Evolutionary conservation across 2,888 invertebrate genomes (phyloP).

Genomic region (Volucella inflata): DNA sequence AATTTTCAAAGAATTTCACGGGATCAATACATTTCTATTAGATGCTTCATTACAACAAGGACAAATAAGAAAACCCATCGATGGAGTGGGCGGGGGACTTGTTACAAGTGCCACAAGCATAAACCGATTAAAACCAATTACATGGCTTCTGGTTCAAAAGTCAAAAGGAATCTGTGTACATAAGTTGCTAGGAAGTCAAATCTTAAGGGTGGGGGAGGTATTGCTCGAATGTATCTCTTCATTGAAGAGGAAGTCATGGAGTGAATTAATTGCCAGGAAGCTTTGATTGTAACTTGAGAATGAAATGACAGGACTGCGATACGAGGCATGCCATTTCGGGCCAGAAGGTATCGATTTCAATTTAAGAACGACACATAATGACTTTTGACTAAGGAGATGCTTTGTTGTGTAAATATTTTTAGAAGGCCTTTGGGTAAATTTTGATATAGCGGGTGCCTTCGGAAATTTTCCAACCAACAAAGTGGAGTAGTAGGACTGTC

Average conservation of each 20-base stretch:
- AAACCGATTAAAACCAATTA: constrained; percentile 48
- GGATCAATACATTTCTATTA: neutral
- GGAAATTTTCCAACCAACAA: too few species aligned
- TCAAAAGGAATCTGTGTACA: constrained; percentile 21
- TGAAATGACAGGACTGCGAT: constrained; percentile 1
- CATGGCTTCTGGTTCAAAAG: constrained; percentile 27
- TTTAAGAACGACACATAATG: neutral
- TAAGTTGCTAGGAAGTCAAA: neutral
- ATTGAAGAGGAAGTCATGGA: constrained; percentile 18
- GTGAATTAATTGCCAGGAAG: constrained; percentile 27
- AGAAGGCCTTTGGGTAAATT: too few species aligned
- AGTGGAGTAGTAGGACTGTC: too few species aligned
- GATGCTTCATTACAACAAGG: neutral
- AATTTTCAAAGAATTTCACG: constrained; percentile 1
- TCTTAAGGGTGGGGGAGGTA: neutral
- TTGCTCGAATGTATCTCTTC: constrained; percentile 3
- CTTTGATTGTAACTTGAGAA: constrained; percentile 26
- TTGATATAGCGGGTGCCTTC: too few species aligned
- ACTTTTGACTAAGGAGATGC: neutral
- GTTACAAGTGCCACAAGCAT: constrained; percentile 25
- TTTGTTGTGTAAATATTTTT: neutral
- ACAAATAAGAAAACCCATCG: neutral
- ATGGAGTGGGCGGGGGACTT: neutral
- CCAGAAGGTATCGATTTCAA: constrained; percentile 4
- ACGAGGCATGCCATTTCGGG: neutral